Evolutionary conservation across 2,113 vertebrate species (phyloP), one percentile per base, ranked within the genome.

Genomic region (Epinephelus fuscoguttatus): DNA sequence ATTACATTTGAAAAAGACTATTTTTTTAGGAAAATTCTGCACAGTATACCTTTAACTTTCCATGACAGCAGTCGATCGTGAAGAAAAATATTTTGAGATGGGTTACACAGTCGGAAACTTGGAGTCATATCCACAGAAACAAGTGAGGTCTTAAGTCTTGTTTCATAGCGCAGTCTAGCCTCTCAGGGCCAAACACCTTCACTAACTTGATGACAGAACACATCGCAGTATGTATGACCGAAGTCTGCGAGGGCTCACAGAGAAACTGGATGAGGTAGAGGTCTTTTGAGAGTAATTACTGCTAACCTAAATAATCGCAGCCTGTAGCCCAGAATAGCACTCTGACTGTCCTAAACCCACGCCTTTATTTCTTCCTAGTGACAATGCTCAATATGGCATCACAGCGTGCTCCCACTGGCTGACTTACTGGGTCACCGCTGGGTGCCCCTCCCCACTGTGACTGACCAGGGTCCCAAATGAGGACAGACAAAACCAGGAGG

Each of bases 341-440:
- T 81, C 21, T 59, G n/a, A 85, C 55, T 42, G 40, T 67, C 63
- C 73, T 45, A 25, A 73, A 68, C 15, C 52, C 60, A 40, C 18
- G 80, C 70, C 40, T 78, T 77, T 63, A 83, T 72, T 81, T 91
- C 76, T 77, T 84, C 81, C 85, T 64, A 88, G 78, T 66, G 53
- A 90, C 70, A 87, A 61, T n/a, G 45, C 61, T 84, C 47, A 81
- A 67, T 80, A 82, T 79, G 81, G 75, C 72, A 76, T 86, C 71
- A 61, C 53, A 60, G 59, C 49, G 40, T 3, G 40, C 53, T 81
- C 67, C 67, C n/a, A 82, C 77, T 84, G 77, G 71, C 75, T 89
- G 81, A 82, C 81, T 91, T 85, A 88, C 50, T 90, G 83, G 89
- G 93, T 91, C 91, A 94, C 71, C 12, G 25, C 82, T 83, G 88